Conservation (phyloP, 2,888 invertebrate species). For the Spilosoma lubricipeda region DNA sequence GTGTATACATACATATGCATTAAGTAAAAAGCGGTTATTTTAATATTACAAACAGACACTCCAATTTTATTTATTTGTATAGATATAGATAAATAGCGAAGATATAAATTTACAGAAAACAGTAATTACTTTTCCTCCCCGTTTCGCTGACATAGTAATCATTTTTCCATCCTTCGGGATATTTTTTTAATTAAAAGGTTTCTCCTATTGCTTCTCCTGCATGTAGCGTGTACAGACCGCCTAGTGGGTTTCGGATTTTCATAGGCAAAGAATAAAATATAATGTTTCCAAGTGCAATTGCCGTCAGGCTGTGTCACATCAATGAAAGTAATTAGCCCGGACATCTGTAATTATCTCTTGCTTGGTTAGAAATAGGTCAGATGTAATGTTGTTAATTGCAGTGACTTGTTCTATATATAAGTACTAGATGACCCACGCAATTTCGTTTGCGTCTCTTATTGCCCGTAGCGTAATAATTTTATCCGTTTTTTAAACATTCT, state of each 20-base stretch:
- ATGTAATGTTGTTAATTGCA: too few relatives aligned
- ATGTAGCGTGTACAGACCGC: not conserved
- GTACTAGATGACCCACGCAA: too few relatives aligned
- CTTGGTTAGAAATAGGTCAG: too few relatives aligned
- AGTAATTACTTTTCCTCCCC: not conserved
- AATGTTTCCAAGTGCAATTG: not conserved
- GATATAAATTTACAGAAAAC: not conserved
- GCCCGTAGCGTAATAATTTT: too few relatives aligned
- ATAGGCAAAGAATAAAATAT: too few relatives aligned
- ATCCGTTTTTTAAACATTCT: too few relatives aligned
- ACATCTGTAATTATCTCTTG: not conserved
- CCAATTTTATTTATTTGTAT: too few relatives aligned
- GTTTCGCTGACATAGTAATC: not conserved
- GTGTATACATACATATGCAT: too few relatives aligned
- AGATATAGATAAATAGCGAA: not conserved
- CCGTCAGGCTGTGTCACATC: not conserved
- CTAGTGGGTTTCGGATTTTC: not conserved
- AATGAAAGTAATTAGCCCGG: not conserved
- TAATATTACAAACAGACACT: too few relatives aligned
- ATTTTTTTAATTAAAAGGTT: not conserved
- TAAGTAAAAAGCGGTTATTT: too few relatives aligned
- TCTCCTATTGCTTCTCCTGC: not conserved
- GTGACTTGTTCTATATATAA: too few relatives aligned
- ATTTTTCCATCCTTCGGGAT: not conserved
- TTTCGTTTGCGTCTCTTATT: too few relatives aligned